Evolutionary conservation across 2,888 invertebrate species (phyloP), one percentile per base, ranked within the genome.

Genomic region (Dolomedes plantarius): DNA sequence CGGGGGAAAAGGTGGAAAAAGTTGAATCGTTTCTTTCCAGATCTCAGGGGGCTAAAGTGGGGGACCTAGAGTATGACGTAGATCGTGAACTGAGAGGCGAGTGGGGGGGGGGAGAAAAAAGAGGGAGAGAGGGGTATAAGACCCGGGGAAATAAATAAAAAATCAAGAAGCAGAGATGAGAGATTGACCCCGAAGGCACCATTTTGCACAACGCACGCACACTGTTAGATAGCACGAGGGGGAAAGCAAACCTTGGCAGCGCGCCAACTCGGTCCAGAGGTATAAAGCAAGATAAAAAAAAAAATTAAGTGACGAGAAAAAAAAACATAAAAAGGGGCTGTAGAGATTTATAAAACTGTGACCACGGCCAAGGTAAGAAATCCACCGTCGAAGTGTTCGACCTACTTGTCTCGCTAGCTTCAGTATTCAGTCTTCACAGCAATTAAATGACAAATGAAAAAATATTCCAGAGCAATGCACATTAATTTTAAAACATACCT

Each of bases 131-230:
- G 13, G 23, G 36, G 19, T 39, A 39, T 36, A 68, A 32, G 50
- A 72, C 46, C 72, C 31, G 50, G 75, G 75, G 73, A 73, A 73
- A 50, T 36, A 65, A 50, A 67, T n/a, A n/a, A 65, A 46, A 65
- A 19, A 65, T 28, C 41, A 72, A 79, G 27, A 65, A 78, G 28
- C 19, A 67, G 68, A 41, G 32, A 73, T 83, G 83, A 83, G 83
- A 72, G 83, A 83, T 50, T 83, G 83, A 83, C 83, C 83, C 83
- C 72, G 71, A 50, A 77, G 83, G 67, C 72, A 46, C 67, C 81
- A 81, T 81, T 81, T 75, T 56, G 65, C 46, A 41, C 46, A 32
- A 72, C 36, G 31, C 74, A 81, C 74, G 81, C 74, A 67, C 80
- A 28, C 29, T 73, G 56, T 69, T 75, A 28, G 19, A 72, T 1